Evolutionary conservation across 2,797 vertebrate genomes (phyloP).

Genomic region (Gymnocypris eckloni): DNA sequence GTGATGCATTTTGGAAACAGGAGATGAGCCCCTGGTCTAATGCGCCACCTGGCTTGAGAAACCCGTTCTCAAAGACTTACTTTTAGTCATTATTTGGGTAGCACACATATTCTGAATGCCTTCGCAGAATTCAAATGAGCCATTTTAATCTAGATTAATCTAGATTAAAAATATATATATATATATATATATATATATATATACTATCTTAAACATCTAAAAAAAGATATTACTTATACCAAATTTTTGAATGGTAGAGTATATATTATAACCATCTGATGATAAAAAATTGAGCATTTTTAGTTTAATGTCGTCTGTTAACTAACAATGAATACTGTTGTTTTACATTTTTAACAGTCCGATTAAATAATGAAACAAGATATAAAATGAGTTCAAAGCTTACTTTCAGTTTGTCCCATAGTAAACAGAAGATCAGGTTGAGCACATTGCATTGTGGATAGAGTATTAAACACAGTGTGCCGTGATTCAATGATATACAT

Average conservation of each 20-base stretch:
- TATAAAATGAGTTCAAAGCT: background rate
- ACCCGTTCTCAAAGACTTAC: too few species aligned
- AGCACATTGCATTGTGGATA: background rate
- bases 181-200: too few species aligned
- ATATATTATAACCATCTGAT: background rate
- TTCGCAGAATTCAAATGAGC: too few species aligned
- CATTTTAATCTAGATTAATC: too few species aligned
- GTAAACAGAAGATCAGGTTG: background rate
- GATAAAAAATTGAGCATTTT: background rate
- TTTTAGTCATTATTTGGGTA: too few species aligned
- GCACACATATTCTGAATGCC: too few species aligned
- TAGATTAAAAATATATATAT: too few species aligned
- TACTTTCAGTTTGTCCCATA: background rate
- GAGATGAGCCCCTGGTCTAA: too few species aligned
- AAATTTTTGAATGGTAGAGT: background rate
- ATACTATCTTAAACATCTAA: background rate
- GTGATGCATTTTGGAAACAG: too few species aligned
- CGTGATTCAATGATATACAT: background rate
- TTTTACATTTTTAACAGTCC: background rate
- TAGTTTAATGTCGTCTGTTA: background rate
- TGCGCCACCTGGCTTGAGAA: too few species aligned
- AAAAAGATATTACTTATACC: background rate
- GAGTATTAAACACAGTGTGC: background rate
- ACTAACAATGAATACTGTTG: background rate
- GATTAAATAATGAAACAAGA: background rate